Percentiles rank a stretch among this genome's conserved stretches.
phyloP scores from a whole-genome alignment of 2,113 vertebrate species.

The Sprattus sprattus region DNA sequence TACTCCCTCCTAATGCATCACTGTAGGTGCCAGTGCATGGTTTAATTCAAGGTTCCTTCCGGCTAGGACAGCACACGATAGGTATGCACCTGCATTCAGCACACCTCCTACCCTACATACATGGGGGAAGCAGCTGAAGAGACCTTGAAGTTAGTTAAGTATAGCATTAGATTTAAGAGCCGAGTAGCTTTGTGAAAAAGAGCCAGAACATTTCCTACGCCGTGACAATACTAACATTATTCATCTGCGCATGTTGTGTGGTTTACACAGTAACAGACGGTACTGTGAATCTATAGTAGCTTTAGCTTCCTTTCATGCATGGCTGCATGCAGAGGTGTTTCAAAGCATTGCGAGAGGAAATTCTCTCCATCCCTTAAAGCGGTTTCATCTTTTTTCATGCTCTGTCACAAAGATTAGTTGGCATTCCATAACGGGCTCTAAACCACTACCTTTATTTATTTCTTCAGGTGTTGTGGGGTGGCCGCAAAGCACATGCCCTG shows the following conservation, averaged over 20 bases:
- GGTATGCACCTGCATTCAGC: too few species aligned
- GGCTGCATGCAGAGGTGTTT: neutral
- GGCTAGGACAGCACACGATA: neutral
- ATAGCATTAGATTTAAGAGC: neutral
- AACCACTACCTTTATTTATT: neutral
- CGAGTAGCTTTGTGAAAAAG: neutral
- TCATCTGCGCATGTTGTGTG: neutral
- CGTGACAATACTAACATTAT: neutral
- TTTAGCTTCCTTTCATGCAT: neutral
- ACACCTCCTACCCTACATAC: neutral
- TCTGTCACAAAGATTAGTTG: conserved; percentile 6
- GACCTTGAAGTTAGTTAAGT: too few species aligned
- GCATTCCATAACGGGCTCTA: neutral
- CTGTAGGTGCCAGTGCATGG: neutral
- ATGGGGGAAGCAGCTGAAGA: neutral
- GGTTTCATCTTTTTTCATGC: neutral
- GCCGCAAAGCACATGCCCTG: neutral
- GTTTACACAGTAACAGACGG: neutral
- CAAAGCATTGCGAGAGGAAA: neutral
- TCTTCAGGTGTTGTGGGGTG: neutral
- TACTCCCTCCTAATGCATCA: neutral
- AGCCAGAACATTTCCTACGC: neutral
- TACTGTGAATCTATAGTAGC: neutral
- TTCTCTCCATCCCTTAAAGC: conserved; percentile 6
- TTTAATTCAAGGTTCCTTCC: neutral